Evolutionary conservation across 1,140 invertebrate species (phyloP).

Genomic region (Bathynomus jamesi): DNA sequence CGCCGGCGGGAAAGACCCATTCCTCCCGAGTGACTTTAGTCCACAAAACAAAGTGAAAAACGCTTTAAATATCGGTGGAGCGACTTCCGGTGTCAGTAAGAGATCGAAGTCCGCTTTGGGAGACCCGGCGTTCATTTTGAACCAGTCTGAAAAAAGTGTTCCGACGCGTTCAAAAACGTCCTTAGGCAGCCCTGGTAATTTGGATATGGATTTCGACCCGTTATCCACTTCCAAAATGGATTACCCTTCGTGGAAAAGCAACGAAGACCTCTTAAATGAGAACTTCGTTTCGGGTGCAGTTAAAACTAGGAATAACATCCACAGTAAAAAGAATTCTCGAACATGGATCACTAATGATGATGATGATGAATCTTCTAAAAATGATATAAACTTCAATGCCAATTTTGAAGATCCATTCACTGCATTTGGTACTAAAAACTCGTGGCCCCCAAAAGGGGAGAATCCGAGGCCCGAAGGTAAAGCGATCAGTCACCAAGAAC

Average conservation of each 20-base stretch:
- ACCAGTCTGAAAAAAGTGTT: constrained; percentile 5
- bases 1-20: constrained; percentile 23
- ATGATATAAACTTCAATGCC: no score
- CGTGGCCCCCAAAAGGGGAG: constrained; percentile 44
- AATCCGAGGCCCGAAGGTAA: no score
- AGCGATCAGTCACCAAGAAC: constrained; percentile 41
- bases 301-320: constrained; percentile 24
- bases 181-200: constrained; percentile 18
- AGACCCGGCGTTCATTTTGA: constrained; percentile 18
- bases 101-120: constrained; percentile 32
- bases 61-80: neutral
- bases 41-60: neutral
- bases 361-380: no score
- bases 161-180: constrained; percentile 32
- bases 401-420: constrained; percentile 17
- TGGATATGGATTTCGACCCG: constrained; percentile 31
- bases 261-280: constrained; percentile 35
- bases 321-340: neutral
- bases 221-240: constrained; percentile 25
- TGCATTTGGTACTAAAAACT: no score
- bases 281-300: constrained; percentile 18
- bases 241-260: constrained; percentile 28
- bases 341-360: constrained; percentile 11
- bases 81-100: neutral
- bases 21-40: constrained; percentile 22